A percentile compares a stretch with the other conserved stretches of the same genome.
phyloP scores from a whole-genome alignment of 2,888 invertebrate genomes.

The Erpobdella octoculata region DNA sequence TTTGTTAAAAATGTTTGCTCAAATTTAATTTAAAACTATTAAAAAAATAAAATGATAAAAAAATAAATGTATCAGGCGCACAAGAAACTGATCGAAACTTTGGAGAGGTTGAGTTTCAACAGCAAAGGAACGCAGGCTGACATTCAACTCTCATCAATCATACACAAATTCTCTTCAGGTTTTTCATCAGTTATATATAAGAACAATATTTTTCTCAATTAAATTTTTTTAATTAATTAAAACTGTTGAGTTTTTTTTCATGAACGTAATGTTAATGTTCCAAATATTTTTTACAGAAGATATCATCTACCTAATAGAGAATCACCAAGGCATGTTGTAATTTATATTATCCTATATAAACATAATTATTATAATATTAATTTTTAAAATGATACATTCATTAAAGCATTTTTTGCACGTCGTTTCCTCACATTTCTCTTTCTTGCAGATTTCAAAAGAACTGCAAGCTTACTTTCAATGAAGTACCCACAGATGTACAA shows the following conservation, averaged over 20 bases:
- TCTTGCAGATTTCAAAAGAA: background rate
- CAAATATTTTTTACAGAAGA: background rate
- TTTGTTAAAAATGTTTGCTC: background rate
- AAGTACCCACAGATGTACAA: slow-evolving; percentile 6
- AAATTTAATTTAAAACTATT: background rate
- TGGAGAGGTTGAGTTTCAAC: background rate
- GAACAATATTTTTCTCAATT: background rate
- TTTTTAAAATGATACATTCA: too few relatives aligned
- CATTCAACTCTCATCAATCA: background rate
- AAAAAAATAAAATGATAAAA: too few relatives aligned
- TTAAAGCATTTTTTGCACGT: too few relatives aligned
- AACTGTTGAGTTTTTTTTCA: too few relatives aligned
- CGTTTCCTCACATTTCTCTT: background rate
- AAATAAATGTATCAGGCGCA: too few relatives aligned
- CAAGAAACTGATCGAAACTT: background rate
- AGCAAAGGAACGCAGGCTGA: background rate
- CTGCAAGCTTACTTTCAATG: background rate
- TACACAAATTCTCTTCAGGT: background rate
- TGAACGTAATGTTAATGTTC: too few relatives aligned
- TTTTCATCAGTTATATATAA: background rate
- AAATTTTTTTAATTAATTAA: background rate
- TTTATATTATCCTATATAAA: background rate
- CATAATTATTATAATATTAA: background rate
- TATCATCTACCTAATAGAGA: background rate
- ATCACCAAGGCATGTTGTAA: background rate